Base-by-base conservation (phyloP, 1,140 invertebrate genomes). In the Pantala flavescens region DNA sequence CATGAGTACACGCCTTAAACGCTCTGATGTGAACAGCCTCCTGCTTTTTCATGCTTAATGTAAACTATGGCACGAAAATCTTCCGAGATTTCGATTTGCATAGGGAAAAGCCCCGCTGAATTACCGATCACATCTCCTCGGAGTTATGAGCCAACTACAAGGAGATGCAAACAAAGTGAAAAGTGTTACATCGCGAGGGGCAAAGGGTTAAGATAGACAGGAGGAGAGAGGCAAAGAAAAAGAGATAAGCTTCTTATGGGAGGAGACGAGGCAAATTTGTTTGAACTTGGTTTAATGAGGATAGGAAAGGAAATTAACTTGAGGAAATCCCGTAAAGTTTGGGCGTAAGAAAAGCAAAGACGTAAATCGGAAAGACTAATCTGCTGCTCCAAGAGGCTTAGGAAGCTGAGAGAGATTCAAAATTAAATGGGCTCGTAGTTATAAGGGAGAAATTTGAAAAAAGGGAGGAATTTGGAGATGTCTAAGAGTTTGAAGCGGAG, bases 261-360 rank as follows among this genome's bases (percentile, higher is more conserved):
- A 21, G 49, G 14, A 63, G n/a, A 21, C 16, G 49, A 63, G 49
- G 49, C 14, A 63, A 63, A 63, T 63, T 63, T 63, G 49, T 63
- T 63, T 63, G 49, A 63, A 63, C 49, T 63, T 63, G 49, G 49
- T 63, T 63, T 63, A 63, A 63, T 63, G 49, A 63, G 49, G 49
- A 63, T 63, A 21, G n/a, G 49, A 12, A 36, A 63, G 49, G 49
- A 63, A 63, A 63, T 63, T 63, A 63, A 63, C 49, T 19, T 16
- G 14, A 63, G 49, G 49, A 63, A 63, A 63, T 63, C 16, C 49
- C 49, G 49, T 21, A 9, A 63, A 63, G 49, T 63, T 63, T 63
- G 49, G 49, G 12, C 49, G 49, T 21, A 63, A 63, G 49, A 63
- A 63, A 63, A 63, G 49, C 49, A 19, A 21, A 63, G 49, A 63